Evolutionary conservation across 2,888 invertebrate species (phyloP).

Genomic region (Tetramorium bicarinatum): DNA sequence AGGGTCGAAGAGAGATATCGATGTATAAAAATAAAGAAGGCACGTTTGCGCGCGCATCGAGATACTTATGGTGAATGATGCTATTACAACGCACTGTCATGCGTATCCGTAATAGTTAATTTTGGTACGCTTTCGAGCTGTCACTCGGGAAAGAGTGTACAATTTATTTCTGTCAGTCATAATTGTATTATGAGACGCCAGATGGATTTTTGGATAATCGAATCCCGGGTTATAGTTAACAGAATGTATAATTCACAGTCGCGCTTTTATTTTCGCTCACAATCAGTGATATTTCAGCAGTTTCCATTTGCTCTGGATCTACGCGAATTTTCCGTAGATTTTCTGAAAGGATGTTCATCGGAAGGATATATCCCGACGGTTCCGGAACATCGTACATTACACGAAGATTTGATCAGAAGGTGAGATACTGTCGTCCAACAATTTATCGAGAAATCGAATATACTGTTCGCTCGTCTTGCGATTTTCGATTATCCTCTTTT

Average conservation of each 20-base stretch:
- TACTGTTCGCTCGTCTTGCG: neutral
- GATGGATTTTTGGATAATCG: conserved; percentile 13
- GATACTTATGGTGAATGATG: conserved; percentile 37
- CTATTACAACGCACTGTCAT: conserved; percentile 43
- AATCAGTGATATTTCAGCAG: neutral
- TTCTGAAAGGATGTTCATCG: neutral
- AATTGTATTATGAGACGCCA: neutral
- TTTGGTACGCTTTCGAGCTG: conserved; percentile 26
- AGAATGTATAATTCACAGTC: neutral
- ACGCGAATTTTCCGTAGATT: neutral
- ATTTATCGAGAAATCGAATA: neutral
- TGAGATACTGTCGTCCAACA: neutral
- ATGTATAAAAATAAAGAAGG: conserved; percentile 60
- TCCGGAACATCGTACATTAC: neutral
- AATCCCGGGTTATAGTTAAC: neutral
- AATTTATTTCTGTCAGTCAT: conserved; percentile 38
- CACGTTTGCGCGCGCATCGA: conserved; percentile 3
- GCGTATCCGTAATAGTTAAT: conserved; percentile 45
- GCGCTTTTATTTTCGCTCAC: neutral
- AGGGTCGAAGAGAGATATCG: conserved; percentile 66
- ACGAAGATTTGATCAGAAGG: conserved; percentile 5
- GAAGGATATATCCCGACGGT: conserved; percentile 2
- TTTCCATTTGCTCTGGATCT: neutral
- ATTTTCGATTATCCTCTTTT: conserved; percentile 21
- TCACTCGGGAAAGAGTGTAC: conserved; percentile 11